These are phyloP conservation scores for Lysiphlebus fabarum DNA, from an alignment of 1,140 invertebrate genomes.

Conservation along the genomic window DNA sequence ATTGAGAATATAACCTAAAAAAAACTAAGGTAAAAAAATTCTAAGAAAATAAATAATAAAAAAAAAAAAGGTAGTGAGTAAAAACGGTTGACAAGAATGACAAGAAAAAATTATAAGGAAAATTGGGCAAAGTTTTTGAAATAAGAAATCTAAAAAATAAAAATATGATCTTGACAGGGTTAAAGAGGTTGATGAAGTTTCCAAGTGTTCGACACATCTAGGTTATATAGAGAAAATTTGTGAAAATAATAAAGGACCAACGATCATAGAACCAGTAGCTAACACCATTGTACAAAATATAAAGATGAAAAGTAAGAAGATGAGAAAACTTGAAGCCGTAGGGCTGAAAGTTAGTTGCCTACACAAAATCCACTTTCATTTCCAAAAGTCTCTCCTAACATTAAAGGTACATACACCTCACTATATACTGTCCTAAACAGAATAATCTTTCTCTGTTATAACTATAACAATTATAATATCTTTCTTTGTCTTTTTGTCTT, in stretches of 20 bases:
- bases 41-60: background rate
- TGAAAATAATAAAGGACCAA: background rate
- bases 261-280: background rate
- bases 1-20: background rate
- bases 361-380: background rate
- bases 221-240: background rate
- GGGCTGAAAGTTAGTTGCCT: slow-evolving; percentile 37
- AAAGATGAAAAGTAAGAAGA: slow-evolving; percentile 18
- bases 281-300: background rate
- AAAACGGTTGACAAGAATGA: slow-evolving; percentile 1
- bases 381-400: slow-evolving; percentile 33
- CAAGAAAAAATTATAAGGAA: background rate
- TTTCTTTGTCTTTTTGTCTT: too few species aligned
- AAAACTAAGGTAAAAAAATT: slow-evolving; percentile 7
- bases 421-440: slow-evolving; percentile 9
- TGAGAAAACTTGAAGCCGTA: slow-evolving; percentile 19
- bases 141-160: background rate
- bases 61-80: background rate
- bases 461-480: background rate
- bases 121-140: background rate
- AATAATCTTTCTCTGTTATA: slow-evolving; percentile 4
- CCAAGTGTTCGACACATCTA: slow-evolving; percentile 19
- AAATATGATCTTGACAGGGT: slow-evolving; percentile 17
- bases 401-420: slow-evolving; percentile 1
- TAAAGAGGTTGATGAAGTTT: slow-evolving; percentile 32